Percentiles rank a stretch among this genome's conserved stretches.
Conservation (phyloP, 92 coral and sea anemone genomes). For the Epizoanthus rinbou region DNA sequence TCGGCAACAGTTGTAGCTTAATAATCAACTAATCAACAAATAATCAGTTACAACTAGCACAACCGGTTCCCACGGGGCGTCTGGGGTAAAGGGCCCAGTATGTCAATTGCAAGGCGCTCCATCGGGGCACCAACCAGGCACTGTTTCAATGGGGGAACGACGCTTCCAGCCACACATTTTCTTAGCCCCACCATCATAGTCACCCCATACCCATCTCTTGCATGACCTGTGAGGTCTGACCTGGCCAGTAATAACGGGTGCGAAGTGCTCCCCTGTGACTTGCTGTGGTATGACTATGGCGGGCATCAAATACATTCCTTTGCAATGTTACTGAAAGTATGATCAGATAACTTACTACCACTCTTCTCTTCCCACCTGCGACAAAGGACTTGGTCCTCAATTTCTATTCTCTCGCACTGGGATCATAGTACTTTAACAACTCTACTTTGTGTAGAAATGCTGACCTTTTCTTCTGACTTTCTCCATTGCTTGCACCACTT, state of each 20-base stretch:
- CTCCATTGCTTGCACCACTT: slow-evolving; percentile 38
- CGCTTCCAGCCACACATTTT: too few species aligned
- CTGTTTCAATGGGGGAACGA: slow-evolving; percentile 33
- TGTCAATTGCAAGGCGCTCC: slow-evolving; percentile 36
- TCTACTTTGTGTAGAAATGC: slow-evolving; percentile 31
- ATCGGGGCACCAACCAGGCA: slow-evolving; percentile 40
- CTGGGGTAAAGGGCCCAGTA: slow-evolving; percentile 27
- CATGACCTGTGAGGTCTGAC: not conserved
- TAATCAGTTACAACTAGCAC: too few species aligned
- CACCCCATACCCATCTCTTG: too few species aligned
- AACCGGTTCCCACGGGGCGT: too few species aligned
- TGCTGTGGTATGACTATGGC: slow-evolving; percentile 58
- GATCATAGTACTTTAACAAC: slow-evolving; percentile 50
- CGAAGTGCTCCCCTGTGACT: slow-evolving; percentile 53
- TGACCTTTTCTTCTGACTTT: too few species aligned
- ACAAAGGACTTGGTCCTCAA: slow-evolving; percentile 38
- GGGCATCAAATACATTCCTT: slow-evolving; percentile 47
- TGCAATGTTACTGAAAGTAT: slow-evolving; percentile 45
- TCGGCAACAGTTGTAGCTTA: too few species aligned
- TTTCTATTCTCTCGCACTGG: slow-evolving; percentile 51
- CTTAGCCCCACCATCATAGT: too few species aligned
- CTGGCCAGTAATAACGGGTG: slow-evolving; percentile 64
- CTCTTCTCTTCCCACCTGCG: slow-evolving; percentile 53
- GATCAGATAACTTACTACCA: slow-evolving; percentile 25
- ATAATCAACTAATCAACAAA: too few species aligned